Percentiles rank a stretch among this genome's conserved stretches.
phyloP scores from a whole-genome alignment of 2,888 invertebrate species.

The Cacoxenus indagator region DNA sequence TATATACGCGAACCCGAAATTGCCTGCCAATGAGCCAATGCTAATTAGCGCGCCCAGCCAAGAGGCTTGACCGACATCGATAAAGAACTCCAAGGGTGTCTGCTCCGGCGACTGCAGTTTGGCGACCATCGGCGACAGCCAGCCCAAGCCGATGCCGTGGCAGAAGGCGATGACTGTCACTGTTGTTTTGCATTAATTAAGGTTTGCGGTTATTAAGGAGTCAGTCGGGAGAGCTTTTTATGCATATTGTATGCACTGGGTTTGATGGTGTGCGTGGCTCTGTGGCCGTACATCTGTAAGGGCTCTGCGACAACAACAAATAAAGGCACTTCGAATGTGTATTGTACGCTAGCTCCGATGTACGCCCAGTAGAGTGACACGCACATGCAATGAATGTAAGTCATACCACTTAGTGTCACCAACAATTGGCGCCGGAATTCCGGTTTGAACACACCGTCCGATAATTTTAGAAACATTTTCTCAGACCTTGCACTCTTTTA shows the following conservation, averaged over 20 bases:
- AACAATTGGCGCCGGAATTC: constrained; percentile 53
- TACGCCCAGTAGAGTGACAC: too few relatives aligned
- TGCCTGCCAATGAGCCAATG: constrained; percentile 64
- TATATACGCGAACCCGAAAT: constrained; percentile 56
- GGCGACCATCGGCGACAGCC: constrained; percentile 64
- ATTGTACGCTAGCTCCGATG: too few relatives aligned
- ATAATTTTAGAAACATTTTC: constrained; percentile 43
- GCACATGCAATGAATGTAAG: too few relatives aligned
- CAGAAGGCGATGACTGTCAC: constrained; percentile 61
- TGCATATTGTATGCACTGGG: too few relatives aligned
- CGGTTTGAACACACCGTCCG: constrained; percentile 47
- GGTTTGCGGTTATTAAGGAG: too few relatives aligned
- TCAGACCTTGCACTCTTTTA: not conserved
- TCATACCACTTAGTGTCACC: constrained; percentile 59
- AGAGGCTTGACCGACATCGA: constrained; percentile 62
- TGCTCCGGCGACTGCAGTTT: constrained; percentile 49
- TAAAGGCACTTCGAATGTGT: too few relatives aligned
- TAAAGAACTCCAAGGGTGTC: constrained; percentile 55
- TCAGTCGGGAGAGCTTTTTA: too few relatives aligned
- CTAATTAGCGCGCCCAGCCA: constrained; percentile 66
- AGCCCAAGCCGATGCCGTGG: constrained; percentile 66
- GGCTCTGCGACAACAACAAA: too few relatives aligned
- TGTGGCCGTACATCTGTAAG: too few relatives aligned
- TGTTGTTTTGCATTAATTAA: too few relatives aligned
- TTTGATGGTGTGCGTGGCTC: too few relatives aligned